phyloP scores from a whole-genome alignment of 2,888 invertebrate species.

The Anaspis maculata region DNA sequence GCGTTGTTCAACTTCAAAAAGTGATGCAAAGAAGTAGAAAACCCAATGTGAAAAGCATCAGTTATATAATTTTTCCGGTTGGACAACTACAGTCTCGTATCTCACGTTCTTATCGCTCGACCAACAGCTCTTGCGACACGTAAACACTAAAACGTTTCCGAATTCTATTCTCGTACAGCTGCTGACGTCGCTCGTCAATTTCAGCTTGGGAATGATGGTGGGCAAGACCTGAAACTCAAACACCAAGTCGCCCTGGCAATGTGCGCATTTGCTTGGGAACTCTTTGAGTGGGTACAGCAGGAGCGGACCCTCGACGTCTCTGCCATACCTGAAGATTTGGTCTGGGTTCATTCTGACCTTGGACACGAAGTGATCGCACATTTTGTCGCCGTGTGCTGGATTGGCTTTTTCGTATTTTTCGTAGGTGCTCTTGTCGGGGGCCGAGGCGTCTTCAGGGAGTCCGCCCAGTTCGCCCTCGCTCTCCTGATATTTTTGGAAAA shows the following conservation, averaged over 20 bases:
- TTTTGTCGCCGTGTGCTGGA: constrained; percentile 73
- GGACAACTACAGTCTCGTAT: constrained; percentile 66
- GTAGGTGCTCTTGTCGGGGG: constrained; percentile 36
- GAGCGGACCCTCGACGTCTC: constrained; percentile 57
- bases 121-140: constrained; percentile 83
- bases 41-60: no score
- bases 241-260: constrained; percentile 62
- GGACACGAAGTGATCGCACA: constrained; percentile 72
- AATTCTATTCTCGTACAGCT: constrained; percentile 60
- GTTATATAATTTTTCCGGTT: constrained; percentile 63
- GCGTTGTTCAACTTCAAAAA: no score
- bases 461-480: constrained; percentile 36
- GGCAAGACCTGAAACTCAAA: constrained; percentile 84
- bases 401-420: constrained; percentile 74
- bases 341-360: constrained; percentile 68
- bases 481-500: constrained; percentile 52
- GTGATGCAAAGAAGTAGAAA: no score
- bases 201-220: constrained; percentile 64
- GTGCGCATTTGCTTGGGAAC: constrained; percentile 49
- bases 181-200: constrained; percentile 46
- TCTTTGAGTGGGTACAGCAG: constrained; percentile 59
- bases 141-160: constrained; percentile 77
- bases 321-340: constrained; percentile 71
- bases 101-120: constrained; percentile 56
- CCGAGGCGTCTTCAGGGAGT: constrained; percentile 10